These are phyloP conservation scores for Xerus rutilus DNA, from an alignment of 2,797 vertebrate species.

Conservation along the genomic window DNA sequence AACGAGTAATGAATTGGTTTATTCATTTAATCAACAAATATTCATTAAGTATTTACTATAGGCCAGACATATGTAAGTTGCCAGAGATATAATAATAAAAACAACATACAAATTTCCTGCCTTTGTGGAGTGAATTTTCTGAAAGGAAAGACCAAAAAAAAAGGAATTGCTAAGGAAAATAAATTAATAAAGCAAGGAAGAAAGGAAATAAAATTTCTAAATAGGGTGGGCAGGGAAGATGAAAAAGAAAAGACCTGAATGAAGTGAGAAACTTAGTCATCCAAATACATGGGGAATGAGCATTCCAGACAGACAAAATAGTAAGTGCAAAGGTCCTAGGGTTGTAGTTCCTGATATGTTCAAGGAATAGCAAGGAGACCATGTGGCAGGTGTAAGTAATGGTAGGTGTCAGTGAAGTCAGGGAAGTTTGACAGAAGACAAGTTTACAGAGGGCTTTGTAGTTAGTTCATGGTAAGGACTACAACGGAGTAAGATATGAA, in stretches of 20 bases:
- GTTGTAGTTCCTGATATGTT: background rate
- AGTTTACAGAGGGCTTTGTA: background rate
- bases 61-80: background rate
- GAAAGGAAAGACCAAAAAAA: background rate
- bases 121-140: background rate
- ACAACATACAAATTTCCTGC: background rate
- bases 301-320: background rate
- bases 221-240: background rate
- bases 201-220: slow-evolving; percentile 13
- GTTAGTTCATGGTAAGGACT: background rate
- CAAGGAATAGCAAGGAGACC: background rate
- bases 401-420: background rate
- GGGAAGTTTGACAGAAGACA: background rate
- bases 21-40: slow-evolving; percentile 44
- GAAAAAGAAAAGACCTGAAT: slow-evolving; percentile 37
- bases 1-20: background rate
- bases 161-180: slow-evolving; percentile 5
- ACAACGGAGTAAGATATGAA: background rate
- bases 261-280: background rate
- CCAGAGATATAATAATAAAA: background rate
- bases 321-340: background rate
- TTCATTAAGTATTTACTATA: background rate
- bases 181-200: background rate
- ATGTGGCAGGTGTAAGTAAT: background rate
- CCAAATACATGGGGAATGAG: background rate